A percentile compares a stretch with the other conserved stretches of the same genome.
Conservation (phyloP, 1,140 invertebrate species). For the Carcinoscorpius rotundicauda region DNA sequence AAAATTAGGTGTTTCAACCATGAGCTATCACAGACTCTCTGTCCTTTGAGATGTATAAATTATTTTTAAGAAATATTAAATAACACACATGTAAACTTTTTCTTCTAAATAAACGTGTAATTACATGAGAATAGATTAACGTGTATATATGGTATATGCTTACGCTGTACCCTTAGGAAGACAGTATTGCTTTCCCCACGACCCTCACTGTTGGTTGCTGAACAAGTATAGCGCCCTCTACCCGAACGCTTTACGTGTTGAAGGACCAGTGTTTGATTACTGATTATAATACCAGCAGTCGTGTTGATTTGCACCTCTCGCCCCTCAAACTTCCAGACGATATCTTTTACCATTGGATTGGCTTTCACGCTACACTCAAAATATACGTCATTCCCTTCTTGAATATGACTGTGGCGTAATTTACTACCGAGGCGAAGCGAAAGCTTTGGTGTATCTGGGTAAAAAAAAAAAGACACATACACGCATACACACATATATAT, state of each 20-base stretch:
- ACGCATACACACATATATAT: too few species aligned
- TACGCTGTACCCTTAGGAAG: slow-evolving; percentile 59
- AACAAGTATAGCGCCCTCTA: slow-evolving; percentile 58
- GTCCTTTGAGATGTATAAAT: too few species aligned
- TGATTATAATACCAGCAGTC: slow-evolving; percentile 58
- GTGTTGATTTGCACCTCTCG: slow-evolving; percentile 17
- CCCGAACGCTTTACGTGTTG: slow-evolving; percentile 28
- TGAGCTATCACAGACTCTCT: too few species aligned
- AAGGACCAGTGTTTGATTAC: slow-evolving; percentile 49
- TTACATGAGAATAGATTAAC: too few species aligned
- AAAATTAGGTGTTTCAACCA: too few species aligned
- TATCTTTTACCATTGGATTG: slow-evolving; percentile 66
- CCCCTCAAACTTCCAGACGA: slow-evolving; percentile 66
- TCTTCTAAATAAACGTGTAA: too few species aligned
- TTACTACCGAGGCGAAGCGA: slow-evolving; percentile 49
- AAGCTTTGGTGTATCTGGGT: slow-evolving; percentile 65
- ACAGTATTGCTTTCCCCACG: slow-evolving; percentile 71
- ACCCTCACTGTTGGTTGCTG: slow-evolving; percentile 76
- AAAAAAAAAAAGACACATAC: background rate
- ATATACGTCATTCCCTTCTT: slow-evolving; percentile 67
- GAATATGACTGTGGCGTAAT: slow-evolving; percentile 56
- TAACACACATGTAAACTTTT: too few species aligned
- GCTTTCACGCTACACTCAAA: slow-evolving; percentile 78
- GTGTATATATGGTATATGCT: slow-evolving; percentile 5
- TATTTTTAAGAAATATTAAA: too few species aligned